phyloP scores from a whole-genome alignment of 2,888 invertebrate species.

The Drosophila histrio region DNA sequence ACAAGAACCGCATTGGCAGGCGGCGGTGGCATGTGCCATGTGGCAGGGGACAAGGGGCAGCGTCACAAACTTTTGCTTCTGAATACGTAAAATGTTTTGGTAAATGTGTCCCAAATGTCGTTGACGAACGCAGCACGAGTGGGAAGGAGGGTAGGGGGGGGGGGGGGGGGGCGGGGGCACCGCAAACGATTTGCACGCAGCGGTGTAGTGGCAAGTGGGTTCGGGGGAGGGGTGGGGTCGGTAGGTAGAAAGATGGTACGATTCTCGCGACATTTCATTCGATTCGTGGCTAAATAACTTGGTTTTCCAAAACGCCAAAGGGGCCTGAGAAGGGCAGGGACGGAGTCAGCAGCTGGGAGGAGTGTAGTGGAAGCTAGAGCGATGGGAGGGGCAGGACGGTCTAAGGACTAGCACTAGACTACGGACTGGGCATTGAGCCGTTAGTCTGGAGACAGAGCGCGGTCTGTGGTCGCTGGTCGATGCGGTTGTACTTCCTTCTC shows the following conservation, averaged over 20 bases:
- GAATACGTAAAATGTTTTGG: conserved; percentile 79
- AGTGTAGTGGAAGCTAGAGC: too few species aligned
- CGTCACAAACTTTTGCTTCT: conserved; percentile 73
- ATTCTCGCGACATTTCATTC: conserved; percentile 70
- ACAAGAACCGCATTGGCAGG: conserved; percentile 31
- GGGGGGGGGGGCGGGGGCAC: conserved; percentile 65
- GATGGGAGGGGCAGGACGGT: neutral
- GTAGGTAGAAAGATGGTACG: conserved; percentile 14
- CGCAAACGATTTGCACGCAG: conserved; percentile 69
- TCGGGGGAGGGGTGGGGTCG: neutral
- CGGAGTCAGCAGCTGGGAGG: neutral
- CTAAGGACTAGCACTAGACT: neutral
- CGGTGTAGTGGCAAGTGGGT: neutral
- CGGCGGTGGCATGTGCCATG: conserved; percentile 4
- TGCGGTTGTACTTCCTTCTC: conserved; percentile 20
- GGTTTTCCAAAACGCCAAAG: conserved; percentile 64
- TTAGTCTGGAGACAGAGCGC: conserved; percentile 15
- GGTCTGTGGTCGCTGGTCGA: conserved; percentile 54
- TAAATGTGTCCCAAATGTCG: conserved; percentile 80
- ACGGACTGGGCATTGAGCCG: neutral
- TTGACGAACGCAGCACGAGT: conserved; percentile 47
- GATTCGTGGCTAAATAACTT: conserved; percentile 75
- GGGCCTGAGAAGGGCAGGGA: conserved; percentile 10
- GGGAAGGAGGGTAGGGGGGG: conserved; percentile 44
- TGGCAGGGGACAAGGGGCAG: conserved; percentile 14